Evolutionary conservation across 2,888 invertebrate genomes (phyloP).

Genomic region (Deilephila elpenor): DNA sequence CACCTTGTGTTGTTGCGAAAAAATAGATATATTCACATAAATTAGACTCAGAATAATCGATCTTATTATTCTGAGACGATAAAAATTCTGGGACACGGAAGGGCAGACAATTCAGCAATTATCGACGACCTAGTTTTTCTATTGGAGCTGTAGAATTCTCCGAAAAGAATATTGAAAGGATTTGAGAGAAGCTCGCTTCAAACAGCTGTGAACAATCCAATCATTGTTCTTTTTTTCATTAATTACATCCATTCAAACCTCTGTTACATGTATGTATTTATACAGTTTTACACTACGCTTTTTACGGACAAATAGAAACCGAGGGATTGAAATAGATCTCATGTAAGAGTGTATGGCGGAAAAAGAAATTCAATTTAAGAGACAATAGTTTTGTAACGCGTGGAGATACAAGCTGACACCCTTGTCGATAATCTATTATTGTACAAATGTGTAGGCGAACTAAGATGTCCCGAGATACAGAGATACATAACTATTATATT

Average conservation of each 20-base stretch:
- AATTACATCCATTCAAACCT: too few relatives aligned
- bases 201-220: not conserved
- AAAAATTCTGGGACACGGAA: not conserved
- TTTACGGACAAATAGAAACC: not conserved
- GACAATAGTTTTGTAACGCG: not conserved
- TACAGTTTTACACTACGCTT: too few relatives aligned
- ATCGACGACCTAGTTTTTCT: not conserved
- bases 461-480: too few relatives aligned
- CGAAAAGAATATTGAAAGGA: slow-evolving; percentile 8
- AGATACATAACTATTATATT: too few relatives aligned
- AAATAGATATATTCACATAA: slow-evolving; percentile 37
- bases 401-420: not conserved
- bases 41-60: not conserved
- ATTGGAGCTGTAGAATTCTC: not conserved
- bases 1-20: slow-evolving; percentile 49
- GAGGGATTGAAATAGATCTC: not conserved
- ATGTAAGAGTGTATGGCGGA: not conserved
- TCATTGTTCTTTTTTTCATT: not conserved
- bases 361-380: not conserved
- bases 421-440: slow-evolving; percentile 2
- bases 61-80: too few relatives aligned
- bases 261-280: too few relatives aligned
- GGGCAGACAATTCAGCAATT: slow-evolving; percentile 6
- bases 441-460: not conserved
- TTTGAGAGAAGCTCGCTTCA: slow-evolving; percentile 1